Conservation (phyloP, 1,140 invertebrate genomes). For the Nilaparvata lugens region DNA sequence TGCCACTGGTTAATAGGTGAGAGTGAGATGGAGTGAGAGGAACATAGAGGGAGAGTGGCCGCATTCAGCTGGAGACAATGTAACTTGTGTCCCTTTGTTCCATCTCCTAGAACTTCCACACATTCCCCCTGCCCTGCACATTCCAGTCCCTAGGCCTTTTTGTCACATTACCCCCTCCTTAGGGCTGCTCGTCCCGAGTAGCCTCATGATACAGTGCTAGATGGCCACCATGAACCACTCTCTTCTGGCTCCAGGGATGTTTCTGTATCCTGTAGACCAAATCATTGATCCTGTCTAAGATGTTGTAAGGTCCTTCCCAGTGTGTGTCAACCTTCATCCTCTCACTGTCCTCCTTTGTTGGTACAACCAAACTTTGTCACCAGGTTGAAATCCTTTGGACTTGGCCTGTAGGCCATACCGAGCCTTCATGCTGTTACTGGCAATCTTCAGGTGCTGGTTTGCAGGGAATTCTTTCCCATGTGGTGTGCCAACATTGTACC, state of each 20-base stretch:
- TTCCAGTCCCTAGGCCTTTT: too few relatives aligned
- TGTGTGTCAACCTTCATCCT: conserved; percentile 12
- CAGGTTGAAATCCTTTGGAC: neutral
- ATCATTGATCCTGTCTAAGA: conserved; percentile 17
- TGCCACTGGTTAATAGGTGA: too few relatives aligned
- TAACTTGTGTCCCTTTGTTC: too few relatives aligned
- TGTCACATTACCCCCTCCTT: conserved; percentile 28
- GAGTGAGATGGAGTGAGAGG: too few relatives aligned
- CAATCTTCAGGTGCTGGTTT: neutral
- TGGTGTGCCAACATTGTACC: neutral
- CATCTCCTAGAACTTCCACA: too few relatives aligned
- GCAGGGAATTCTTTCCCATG: neutral
- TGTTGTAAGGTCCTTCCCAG: conserved; percentile 13
- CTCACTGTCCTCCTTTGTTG: conserved; percentile 12
- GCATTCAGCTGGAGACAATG: too few relatives aligned
- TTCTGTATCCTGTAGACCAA: conserved; percentile 15
- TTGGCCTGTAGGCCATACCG: neutral
- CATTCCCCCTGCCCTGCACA: too few relatives aligned
- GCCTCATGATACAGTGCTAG: conserved; percentile 26
- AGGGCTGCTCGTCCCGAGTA: conserved; percentile 22
- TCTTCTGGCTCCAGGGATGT: conserved; percentile 22
- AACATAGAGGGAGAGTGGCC: too few relatives aligned
- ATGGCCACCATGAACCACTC: conserved; percentile 24
- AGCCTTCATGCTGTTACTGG: neutral
- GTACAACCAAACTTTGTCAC: conserved; percentile 16